phyloP scores from a whole-genome alignment of 2,797 vertebrate species.

The Podarcis siculus region DNA sequence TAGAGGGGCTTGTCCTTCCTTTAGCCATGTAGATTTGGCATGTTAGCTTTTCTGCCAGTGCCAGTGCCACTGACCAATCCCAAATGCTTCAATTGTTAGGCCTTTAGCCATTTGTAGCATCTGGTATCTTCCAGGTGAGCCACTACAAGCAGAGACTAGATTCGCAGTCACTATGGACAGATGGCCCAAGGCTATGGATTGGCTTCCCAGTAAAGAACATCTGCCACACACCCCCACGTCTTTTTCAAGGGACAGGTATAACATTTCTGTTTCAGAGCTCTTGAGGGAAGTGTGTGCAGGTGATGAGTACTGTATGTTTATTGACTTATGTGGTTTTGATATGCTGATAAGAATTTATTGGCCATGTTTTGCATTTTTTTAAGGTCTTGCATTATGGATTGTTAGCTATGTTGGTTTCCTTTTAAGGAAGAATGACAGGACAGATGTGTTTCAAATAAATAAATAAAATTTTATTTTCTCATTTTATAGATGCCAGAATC shows the following conservation, averaged over 20 bases:
- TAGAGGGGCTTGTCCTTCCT: too few relatives aligned
- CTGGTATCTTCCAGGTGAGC: too few relatives aligned
- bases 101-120: too few relatives aligned
- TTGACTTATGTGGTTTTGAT: not conserved
- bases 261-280: not conserved
- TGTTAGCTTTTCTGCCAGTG: too few relatives aligned
- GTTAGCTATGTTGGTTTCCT: not conserved
- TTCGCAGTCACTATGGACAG: not conserved
- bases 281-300: not conserved
- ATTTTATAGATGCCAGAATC: not conserved
- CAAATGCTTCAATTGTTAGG: too few relatives aligned
- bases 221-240: not conserved
- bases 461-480: not conserved
- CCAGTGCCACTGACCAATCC: too few relatives aligned
- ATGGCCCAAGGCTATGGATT: not conserved
- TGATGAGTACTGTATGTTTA: not conserved
- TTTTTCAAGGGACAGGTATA: not conserved
- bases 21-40: too few relatives aligned
- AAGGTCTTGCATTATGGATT: not conserved
- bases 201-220: not conserved
- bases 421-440: not conserved
- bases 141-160: not conserved
- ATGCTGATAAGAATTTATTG: not conserved
- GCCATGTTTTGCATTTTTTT: not conserved
- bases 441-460: not conserved